Evolutionary conservation across 2,888 invertebrate genomes (phyloP), one percentile per base, ranked within the genome.

Genomic region (Azorinus chamasolen): DNA sequence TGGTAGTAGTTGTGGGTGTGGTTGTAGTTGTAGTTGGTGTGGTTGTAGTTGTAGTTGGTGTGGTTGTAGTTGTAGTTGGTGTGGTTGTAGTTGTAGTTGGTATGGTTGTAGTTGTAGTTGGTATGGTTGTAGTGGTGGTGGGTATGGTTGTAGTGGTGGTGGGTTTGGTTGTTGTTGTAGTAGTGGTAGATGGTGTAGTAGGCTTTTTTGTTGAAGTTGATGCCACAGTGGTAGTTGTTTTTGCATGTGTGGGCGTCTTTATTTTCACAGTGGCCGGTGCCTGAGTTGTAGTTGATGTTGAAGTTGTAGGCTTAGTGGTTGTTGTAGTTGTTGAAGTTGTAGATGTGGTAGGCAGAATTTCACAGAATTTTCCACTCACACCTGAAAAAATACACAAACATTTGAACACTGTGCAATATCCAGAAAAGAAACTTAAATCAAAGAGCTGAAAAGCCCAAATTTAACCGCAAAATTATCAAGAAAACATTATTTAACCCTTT

Each of bases 281-380:
- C 6, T 22, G 22, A 16, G 41, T 64, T 8, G 64, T 64, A 8
- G 68, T 32, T 14, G 51, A n/a, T 43, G 51, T 32, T 24, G 65
- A 22, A 37, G 57, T 46, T 18, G 62, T n/a, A 24, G 54, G 2
- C 43, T 39, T 58, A 3, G 57, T 63, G 4, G 61, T 61, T 27
- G 55, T 18, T 55, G 55, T 55, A 14, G 54, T 20, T 18, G 50
- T 53, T 32, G 27, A 27, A 43, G 68, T 32, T 39, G 25, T 24
- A 3, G 57, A 37, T 1, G 54, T 51, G 20, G 27, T 32, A 22
- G 45, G 57, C 20, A 39, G 18, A 32, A 58, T 46, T 18, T 71
- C 74, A 68, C 79, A 79, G 10, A 22, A 45, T 1, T 25, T 54
- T 2, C 79, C 79, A 25, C 43, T 18, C 50, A 68, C 74, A 39